Evolutionary conservation across 2,113 vertebrate species (phyloP).

Genomic region (Morone saxatilis): DNA sequence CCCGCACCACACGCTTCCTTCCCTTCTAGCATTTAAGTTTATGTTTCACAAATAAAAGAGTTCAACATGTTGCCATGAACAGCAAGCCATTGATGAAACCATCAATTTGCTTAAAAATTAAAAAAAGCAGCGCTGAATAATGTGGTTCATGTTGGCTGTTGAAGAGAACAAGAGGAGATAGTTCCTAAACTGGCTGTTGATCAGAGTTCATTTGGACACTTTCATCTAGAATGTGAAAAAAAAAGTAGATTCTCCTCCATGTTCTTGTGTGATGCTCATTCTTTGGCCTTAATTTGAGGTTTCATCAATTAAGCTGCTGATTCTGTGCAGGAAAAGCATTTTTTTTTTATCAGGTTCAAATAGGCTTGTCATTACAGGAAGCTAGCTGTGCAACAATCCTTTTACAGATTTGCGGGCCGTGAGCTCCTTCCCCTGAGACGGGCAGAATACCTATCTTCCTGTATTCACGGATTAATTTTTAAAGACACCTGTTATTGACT

Average conservation of each 20-base stretch:
- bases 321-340: background rate
- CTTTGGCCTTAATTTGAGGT: background rate
- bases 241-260: background rate
- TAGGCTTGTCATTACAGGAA: background rate
- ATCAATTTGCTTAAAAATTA: background rate
- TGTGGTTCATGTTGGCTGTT: background rate
- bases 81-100: background rate
- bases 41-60: background rate
- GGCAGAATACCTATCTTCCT: conserved; percentile 11
- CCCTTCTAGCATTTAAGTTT: background rate
- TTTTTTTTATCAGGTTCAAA: background rate
- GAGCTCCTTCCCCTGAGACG: background rate
- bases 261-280: background rate
- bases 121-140: background rate
- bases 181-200: conserved; percentile 1
- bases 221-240: conserved; percentile 1
- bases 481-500: conserved; percentile 28
- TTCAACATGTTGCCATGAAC: background rate
- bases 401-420: background rate
- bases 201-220: background rate
- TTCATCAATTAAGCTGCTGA: background rate
- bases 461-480: conserved; percentile 38
- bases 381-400: background rate
- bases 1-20: too few species aligned
- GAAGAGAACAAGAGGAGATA: conserved; percentile 1